Conservation (phyloP, 2,113 vertebrate genomes). For the Varanus salvator region DNA sequence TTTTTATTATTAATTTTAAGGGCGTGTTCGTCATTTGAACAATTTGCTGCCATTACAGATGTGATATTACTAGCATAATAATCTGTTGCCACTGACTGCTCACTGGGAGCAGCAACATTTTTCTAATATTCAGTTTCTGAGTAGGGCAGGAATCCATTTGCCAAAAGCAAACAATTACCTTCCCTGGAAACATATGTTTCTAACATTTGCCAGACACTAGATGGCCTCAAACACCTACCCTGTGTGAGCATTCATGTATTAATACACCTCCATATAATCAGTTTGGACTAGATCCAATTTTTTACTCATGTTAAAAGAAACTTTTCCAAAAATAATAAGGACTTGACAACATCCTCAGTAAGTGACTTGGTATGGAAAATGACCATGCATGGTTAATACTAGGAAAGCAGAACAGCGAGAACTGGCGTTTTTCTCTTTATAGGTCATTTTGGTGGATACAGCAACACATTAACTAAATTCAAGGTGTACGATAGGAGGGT, state of each 20-base stretch:
- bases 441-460: background rate
- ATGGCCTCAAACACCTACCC: conserved; percentile 15
- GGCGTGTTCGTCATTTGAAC: background rate
- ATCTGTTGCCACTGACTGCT: background rate
- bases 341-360: background rate
- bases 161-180: background rate
- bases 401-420: background rate
- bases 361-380: background rate
- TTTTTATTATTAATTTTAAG: background rate
- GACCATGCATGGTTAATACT: background rate
- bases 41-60: background rate
- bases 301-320: conserved; percentile 7
- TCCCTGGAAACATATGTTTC: background rate
- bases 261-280: conserved; percentile 6
- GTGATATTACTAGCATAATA: background rate
- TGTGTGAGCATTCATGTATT: background rate
- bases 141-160: background rate
- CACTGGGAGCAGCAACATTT: background rate
- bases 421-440: no score
- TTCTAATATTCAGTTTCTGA: background rate
- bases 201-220: conserved; percentile 26
- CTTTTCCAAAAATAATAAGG: background rate
- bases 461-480: background rate
- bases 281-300: conserved; percentile 16
- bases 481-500: no score